A percentile compares a stretch with the other conserved stretches of the same genome.
Evolutionary conservation across 2,113 vertebrate species (phyloP).

Genomic region (Sitta europaea): DNA sequence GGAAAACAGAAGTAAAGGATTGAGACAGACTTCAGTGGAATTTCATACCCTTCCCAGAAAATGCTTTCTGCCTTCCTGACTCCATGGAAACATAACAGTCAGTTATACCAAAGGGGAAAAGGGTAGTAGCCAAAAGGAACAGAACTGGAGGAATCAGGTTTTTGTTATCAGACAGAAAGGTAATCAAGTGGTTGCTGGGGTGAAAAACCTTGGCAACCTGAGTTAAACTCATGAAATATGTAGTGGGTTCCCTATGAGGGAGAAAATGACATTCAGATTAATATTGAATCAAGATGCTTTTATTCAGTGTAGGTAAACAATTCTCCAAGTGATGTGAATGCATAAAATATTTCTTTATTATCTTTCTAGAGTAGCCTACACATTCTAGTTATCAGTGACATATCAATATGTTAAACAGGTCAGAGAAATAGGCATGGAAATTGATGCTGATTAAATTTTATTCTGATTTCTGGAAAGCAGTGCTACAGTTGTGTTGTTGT

Average conservation of each 20-base stretch:
- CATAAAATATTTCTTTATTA: conserved; percentile 15
- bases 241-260: background rate
- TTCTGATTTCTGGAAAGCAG: background rate
- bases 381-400: background rate
- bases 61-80: background rate
- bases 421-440: background rate
- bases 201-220: background rate
- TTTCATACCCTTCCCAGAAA: background rate
- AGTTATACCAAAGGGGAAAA: background rate
- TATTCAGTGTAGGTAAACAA: background rate
- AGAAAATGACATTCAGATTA: background rate
- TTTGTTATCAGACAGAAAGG: background rate
- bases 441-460: background rate
- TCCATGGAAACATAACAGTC: background rate
- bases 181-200: background rate
- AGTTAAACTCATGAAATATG: conserved; percentile 9
- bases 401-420: background rate
- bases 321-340: background rate
- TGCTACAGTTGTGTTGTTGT: background rate
- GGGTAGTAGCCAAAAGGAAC: background rate
- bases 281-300: background rate
- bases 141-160: background rate
- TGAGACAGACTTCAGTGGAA: background rate
- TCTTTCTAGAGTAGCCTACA: background rate
- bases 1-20: background rate